Percentiles rank a stretch among this genome's conserved stretches.
Evolutionary conservation across 2,113 vertebrate species (phyloP).

Genomic region (Syngnathus typhle): DNA sequence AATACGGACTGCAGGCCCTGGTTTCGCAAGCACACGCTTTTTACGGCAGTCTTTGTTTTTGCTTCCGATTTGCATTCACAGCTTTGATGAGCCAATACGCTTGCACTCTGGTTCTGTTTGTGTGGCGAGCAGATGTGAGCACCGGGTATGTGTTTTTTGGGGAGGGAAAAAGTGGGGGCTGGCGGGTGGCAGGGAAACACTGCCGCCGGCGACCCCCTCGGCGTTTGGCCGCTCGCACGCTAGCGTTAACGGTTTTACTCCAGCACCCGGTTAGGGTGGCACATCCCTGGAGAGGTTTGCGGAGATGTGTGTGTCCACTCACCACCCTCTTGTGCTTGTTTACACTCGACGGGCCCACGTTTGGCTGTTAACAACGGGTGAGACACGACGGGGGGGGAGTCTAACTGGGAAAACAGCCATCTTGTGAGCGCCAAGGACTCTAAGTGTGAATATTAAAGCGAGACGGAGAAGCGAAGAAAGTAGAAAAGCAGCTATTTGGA

Average conservation of each 20-base stretch:
- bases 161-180: neutral
- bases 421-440: constrained; percentile 68
- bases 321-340: constrained; percentile 61
- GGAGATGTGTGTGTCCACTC: constrained; percentile 46
- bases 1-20: neutral
- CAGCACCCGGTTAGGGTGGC: constrained; percentile 61
- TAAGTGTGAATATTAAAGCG: constrained; percentile 78
- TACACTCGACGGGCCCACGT: constrained; percentile 68
- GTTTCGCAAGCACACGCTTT: constrained; percentile 1
- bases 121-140: constrained; percentile 43
- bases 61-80: constrained; percentile 14
- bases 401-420: constrained; percentile 57
- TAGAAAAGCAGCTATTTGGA: constrained; percentile 55
- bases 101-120: constrained; percentile 10
- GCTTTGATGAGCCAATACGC: constrained; percentile 11
- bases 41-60: constrained; percentile 1
- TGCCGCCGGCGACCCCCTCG: constrained; percentile 45
- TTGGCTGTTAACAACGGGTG: constrained; percentile 62
- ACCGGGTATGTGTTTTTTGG: constrained; percentile 16
- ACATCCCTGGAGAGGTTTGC: constrained; percentile 70
- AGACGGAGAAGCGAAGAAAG: constrained; percentile 41
- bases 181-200: constrained; percentile 23
- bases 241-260: constrained; percentile 61
- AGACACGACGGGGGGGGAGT: neutral
- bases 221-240: constrained; percentile 43